These are phyloP conservation scores for Pseudococcus longispinus DNA, from an alignment of 2,888 invertebrate species.

Conservation along the genomic window DNA sequence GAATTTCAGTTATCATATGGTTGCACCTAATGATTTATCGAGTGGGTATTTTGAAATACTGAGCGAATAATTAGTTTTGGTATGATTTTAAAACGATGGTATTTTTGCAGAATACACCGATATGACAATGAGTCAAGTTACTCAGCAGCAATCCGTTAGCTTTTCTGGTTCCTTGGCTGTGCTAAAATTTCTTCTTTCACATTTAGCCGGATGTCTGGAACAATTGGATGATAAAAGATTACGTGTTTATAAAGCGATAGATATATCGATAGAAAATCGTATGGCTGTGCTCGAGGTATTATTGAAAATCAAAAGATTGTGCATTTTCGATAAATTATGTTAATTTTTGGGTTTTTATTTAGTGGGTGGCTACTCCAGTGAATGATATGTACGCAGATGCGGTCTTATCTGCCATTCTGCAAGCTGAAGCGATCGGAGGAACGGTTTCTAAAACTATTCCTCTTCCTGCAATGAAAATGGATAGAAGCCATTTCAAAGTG, in stretches of 20 bases:
- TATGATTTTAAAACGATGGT: neutral
- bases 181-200: conserved; percentile 77
- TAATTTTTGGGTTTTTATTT: neutral
- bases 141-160: conserved; percentile 89
- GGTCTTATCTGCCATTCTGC: conserved; percentile 84
- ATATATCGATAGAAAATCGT: conserved; percentile 80
- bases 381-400: conserved; percentile 99
- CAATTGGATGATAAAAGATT: conserved; percentile 75
- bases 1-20: conserved; percentile 96
- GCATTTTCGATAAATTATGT: neutral
- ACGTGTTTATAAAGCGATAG: conserved; percentile 82
- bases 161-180: conserved; percentile 79
- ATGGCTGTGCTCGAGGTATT: conserved; percentile 82
- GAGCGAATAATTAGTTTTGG: neutral
- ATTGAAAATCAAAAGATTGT: neutral
- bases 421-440: conserved; percentile 72
- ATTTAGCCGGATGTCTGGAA: conserved; percentile 79
- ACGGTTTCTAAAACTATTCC: conserved; percentile 71
- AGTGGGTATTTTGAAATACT: conserved; percentile 68
- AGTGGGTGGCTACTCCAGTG: conserved; percentile 94
- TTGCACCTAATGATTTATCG: conserved; percentile 88
- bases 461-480: conserved; percentile 75
- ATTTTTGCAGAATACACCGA: conserved; percentile 85
- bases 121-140: conserved; percentile 89
- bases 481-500: conserved; percentile 89